A percentile compares a stretch with the other conserved stretches of the same genome.
Conservation (phyloP, 2,797 vertebrate genomes). For the Ceyx erithaca region DNA sequence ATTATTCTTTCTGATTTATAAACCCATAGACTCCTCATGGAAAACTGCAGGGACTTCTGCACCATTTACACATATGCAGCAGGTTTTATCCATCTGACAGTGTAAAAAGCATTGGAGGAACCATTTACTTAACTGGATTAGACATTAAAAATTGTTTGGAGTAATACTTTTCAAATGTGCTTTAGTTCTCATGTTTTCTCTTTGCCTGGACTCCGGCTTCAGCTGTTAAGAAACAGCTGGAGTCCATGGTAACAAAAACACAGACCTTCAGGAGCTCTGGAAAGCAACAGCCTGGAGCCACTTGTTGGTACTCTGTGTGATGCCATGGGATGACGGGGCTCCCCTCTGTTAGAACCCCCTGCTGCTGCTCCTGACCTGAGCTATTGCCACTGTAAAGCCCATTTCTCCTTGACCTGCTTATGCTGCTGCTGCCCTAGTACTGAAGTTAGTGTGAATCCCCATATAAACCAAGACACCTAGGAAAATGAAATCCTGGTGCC, state of each 20-base stretch:
- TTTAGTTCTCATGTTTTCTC: background rate
- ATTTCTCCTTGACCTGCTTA: background rate
- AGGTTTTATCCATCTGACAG: background rate
- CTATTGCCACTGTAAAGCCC: background rate
- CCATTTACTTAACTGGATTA: background rate
- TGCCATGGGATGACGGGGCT: background rate
- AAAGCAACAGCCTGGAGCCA: conserved; percentile 29
- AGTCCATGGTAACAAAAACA: background rate
- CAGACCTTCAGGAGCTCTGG: background rate
- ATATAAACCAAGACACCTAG: background rate
- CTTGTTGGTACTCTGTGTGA: background rate
- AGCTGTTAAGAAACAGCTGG: background rate
- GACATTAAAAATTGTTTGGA: background rate
- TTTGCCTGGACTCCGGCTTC: background rate
- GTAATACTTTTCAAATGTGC: background rate
- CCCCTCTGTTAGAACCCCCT: background rate
- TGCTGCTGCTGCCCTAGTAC: background rate
- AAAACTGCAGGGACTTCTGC: background rate
- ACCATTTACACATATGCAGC: background rate
- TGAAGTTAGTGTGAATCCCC: background rate
- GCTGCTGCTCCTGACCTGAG: background rate
- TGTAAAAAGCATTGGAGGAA: background rate
- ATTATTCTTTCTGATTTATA: background rate
- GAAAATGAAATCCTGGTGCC: background rate
- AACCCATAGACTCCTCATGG: background rate